Evolutionary conservation across 2,113 vertebrate genomes (phyloP).

Genomic region (Corythaixoides concolor): DNA sequence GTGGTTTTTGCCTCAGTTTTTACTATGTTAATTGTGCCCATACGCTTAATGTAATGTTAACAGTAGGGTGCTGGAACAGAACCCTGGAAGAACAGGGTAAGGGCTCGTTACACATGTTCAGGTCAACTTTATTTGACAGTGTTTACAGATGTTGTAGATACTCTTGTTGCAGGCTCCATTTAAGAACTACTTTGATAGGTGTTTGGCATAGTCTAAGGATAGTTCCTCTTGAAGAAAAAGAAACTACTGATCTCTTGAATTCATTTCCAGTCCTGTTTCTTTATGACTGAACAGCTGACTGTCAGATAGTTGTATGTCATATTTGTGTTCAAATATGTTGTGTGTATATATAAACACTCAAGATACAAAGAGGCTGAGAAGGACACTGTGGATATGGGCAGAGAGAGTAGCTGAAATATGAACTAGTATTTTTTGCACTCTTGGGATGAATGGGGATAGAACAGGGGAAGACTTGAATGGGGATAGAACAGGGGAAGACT

Average conservation of each 20-base stretch:
- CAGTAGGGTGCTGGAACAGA: neutral
- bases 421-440: neutral
- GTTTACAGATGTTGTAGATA: neutral
- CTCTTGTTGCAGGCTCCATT: neutral
- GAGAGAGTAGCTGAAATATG: neutral
- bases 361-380: neutral
- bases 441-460: neutral
- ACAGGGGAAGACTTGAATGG: neutral
- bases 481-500: neutral
- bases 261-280: neutral
- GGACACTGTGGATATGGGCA: neutral
- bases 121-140: neutral
- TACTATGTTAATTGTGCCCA: neutral
- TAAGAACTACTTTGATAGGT: neutral
- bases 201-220: neutral
- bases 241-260: neutral
- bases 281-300: neutral
- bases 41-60: neutral
- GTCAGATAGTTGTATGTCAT: neutral
- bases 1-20: neutral
- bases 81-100: neutral
- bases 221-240: neutral
- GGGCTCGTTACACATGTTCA: neutral
- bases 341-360: neutral
- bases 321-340: neutral